Conservation (phyloP, 2,888 invertebrate species). For the Drosophila hamatofila region DNA sequence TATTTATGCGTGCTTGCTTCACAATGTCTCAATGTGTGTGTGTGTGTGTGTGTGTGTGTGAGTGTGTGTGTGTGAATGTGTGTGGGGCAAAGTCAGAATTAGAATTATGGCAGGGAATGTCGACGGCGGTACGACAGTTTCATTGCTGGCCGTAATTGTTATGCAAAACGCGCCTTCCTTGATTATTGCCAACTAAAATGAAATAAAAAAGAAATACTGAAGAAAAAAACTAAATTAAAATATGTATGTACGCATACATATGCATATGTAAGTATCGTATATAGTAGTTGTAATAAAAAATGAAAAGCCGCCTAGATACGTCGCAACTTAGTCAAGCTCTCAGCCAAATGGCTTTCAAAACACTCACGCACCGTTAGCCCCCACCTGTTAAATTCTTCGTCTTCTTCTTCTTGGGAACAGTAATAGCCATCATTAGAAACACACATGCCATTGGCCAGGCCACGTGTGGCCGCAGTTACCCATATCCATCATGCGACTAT, state of each 20-base stretch:
- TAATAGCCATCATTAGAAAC: constrained; percentile 7
- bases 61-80: constrained; percentile 32
- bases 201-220: constrained; percentile 65
- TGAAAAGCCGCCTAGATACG: constrained; percentile 41
- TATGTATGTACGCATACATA: constrained; percentile 24
- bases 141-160: constrained; percentile 70
- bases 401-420: too few relatives aligned
- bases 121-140: constrained; percentile 32
- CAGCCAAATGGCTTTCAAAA: constrained; percentile 59
- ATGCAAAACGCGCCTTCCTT: constrained; percentile 72
- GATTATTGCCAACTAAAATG: constrained; percentile 83
- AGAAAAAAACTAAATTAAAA: constrained; percentile 66
- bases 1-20: constrained; percentile 11
- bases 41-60: constrained; percentile 26
- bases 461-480: constrained; percentile 21
- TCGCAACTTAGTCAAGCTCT: constrained; percentile 51
- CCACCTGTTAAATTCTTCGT: neutral
- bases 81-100: constrained; percentile 57
- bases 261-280: neutral
- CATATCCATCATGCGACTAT: constrained; percentile 17
- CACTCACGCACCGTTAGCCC: constrained; percentile 31
- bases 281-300: constrained; percentile 24
- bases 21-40: constrained; percentile 20
- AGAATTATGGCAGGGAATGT: constrained; percentile 68
- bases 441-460: constrained; percentile 8